These are phyloP conservation scores for Aphelinus atriplicis DNA, from an alignment of 1,140 invertebrate species.

Conservation along the genomic window DNA sequence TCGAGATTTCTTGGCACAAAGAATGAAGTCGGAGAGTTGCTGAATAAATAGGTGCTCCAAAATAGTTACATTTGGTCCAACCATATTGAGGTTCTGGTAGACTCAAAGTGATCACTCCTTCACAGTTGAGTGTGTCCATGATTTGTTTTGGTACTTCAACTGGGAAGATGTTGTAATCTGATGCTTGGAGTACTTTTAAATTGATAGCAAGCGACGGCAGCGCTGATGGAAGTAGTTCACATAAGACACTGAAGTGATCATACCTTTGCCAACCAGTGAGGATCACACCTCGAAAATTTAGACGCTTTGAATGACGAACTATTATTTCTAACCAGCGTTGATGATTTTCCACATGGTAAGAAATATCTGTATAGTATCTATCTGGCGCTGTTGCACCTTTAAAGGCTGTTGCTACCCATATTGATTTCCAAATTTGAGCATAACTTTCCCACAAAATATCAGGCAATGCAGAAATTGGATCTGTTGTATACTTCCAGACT, in stretches of 20 bases:
- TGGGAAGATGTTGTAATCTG: slow-evolving; percentile 50
- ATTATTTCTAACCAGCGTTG: slow-evolving; percentile 78
- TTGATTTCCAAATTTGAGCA: slow-evolving; percentile 78
- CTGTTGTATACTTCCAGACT: slow-evolving; percentile 78
- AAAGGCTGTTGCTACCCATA: slow-evolving; percentile 92
- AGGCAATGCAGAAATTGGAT: slow-evolving; percentile 68
- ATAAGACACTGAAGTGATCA: slow-evolving; percentile 83
- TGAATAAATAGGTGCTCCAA: slow-evolving; percentile 55
- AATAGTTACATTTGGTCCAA: slow-evolving; percentile 60
- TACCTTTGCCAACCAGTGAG: slow-evolving; percentile 81
- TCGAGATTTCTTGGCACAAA: slow-evolving; percentile 55
- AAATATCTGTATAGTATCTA: slow-evolving; percentile 69
- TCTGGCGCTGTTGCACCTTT: slow-evolving; percentile 89
- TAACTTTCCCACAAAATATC: slow-evolving; percentile 83
- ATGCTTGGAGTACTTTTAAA: slow-evolving; percentile 62
- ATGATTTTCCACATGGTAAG: slow-evolving; percentile 76
- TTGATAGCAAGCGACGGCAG: slow-evolving; percentile 77
- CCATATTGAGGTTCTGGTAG: slow-evolving; percentile 60
- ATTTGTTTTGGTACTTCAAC: slow-evolving; percentile 50
- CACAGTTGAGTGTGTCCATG: slow-evolving; percentile 52
- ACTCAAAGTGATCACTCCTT: slow-evolving; percentile 52
- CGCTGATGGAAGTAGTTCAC: slow-evolving; percentile 76
- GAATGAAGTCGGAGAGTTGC: slow-evolving; percentile 50
- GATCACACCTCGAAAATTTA: slow-evolving; percentile 70
- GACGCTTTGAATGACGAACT: slow-evolving; percentile 61